Evolutionary conservation across 2,113 vertebrate genomes (phyloP).

Genomic region (Electrona antarctica): DNA sequence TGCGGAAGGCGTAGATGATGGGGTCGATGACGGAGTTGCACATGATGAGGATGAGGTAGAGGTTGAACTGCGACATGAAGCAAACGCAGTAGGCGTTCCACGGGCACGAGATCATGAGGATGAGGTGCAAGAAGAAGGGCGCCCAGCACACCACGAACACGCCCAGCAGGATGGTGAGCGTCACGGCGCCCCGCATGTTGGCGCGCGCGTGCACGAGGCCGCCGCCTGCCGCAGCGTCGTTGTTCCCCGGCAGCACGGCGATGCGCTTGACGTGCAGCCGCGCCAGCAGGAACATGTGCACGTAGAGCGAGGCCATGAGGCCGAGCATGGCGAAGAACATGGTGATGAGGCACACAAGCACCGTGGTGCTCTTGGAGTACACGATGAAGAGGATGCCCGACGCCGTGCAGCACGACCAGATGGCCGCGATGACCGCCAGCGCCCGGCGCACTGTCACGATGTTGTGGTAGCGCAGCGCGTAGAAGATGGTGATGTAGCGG

Average conservation of each 20-base stretch:
- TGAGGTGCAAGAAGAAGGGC: constrained; percentile 92
- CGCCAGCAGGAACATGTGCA: constrained; percentile 96
- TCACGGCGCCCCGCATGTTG: constrained; percentile 95
- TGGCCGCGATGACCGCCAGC: constrained; percentile 82
- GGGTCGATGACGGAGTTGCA: constrained; percentile 95
- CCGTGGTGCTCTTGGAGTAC: constrained; percentile 90
- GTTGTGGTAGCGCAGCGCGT: constrained; percentile 92
- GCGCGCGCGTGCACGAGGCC: constrained; percentile 64
- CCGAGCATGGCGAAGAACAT: constrained; percentile 96
- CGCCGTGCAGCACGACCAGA: constrained; percentile 87
- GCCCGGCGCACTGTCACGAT: constrained; percentile 88
- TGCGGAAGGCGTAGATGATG: constrained; percentile 94
- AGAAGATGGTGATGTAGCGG: constrained; percentile 97
- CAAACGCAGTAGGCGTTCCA: constrained; percentile 94
- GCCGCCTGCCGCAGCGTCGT: constrained; percentile 58
- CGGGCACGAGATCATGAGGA: constrained; percentile 93
- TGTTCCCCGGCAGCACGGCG: constrained; percentile 84
- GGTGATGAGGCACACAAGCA: constrained; percentile 91
- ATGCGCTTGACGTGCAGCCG: constrained; percentile 92
- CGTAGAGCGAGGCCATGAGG: constrained; percentile 94
- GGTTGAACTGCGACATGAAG: constrained; percentile 97
- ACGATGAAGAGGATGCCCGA: constrained; percentile 91
- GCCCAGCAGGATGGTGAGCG: constrained; percentile 92
- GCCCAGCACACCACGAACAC: constrained; percentile 97
- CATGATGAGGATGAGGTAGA: constrained; percentile 97